phyloP scores from a whole-genome alignment of 2,888 invertebrate genomes.

The Molorchus minor region DNA sequence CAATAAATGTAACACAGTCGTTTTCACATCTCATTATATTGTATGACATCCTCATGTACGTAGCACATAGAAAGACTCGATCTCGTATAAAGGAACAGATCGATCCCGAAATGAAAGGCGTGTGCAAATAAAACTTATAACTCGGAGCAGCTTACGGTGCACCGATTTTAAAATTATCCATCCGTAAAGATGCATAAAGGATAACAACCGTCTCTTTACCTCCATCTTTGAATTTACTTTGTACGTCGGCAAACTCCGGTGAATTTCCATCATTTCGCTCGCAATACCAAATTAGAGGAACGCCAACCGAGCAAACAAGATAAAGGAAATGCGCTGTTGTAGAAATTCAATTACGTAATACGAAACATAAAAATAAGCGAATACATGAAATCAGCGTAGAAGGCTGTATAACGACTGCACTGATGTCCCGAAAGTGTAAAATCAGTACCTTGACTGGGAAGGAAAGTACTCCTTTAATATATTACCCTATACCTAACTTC shows the following conservation, averaged over 20 bases:
- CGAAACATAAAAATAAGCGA: not conserved
- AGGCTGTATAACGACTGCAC: too few species aligned
- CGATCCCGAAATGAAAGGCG: not conserved
- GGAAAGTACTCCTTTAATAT: too few species aligned
- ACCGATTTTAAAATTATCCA: conserved; percentile 4
- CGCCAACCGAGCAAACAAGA: conserved; percentile 1
- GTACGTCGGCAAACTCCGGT: conserved; percentile 2
- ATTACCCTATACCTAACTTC: too few species aligned
- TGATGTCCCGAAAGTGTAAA: too few species aligned
- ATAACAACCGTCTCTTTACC: not conserved
- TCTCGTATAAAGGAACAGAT: not conserved
- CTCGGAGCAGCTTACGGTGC: not conserved
- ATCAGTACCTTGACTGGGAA: too few species aligned
- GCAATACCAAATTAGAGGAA: not conserved
- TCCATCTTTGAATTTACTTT: not conserved
- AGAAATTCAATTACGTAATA: conserved; percentile 1
- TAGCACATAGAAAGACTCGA: too few species aligned
- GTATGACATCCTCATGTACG: too few species aligned
- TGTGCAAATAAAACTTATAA: not conserved
- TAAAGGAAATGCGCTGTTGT: conserved; percentile 1
- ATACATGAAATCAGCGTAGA: not conserved
- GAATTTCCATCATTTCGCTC: conserved; percentile 1
- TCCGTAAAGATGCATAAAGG: not conserved
- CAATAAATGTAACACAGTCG: too few species aligned
- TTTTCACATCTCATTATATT: too few species aligned